A percentile compares a stretch with the other conserved stretches of the same genome.
Evolutionary conservation across 2,113 vertebrate genomes (phyloP).

Genomic region (Podarcis raffonei): DNA sequence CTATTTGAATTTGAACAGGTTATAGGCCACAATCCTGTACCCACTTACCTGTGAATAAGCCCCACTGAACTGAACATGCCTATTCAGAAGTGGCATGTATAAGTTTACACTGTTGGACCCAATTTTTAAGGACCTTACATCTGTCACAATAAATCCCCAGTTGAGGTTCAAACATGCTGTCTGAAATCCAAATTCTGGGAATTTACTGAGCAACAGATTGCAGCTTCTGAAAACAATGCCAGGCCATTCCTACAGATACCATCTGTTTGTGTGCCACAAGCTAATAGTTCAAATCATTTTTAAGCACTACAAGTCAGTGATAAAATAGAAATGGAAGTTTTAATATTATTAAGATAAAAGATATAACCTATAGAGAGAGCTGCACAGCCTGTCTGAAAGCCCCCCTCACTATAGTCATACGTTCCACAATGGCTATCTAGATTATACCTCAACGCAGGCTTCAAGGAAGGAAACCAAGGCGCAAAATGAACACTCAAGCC

Average conservation of each 20-base stretch:
- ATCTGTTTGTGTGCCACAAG: neutral
- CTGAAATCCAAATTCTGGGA: neutral
- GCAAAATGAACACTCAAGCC: too few species aligned
- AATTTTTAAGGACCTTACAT: neutral
- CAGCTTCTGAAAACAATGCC: neutral
- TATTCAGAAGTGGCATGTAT: neutral
- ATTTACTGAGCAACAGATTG: neutral
- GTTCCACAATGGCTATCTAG: too few species aligned
- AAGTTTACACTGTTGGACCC: neutral
- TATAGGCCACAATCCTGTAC: neutral
- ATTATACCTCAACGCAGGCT: too few species aligned
- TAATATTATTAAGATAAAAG: neutral
- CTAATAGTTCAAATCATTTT: constrained; percentile 2
- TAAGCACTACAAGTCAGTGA: constrained; percentile 10
- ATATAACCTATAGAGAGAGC: neutral
- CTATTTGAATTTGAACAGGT: neutral
- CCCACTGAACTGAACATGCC: neutral
- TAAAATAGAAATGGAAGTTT: neutral
- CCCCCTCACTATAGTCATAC: neutral
- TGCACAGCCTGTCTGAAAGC: neutral
- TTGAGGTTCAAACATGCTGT: neutral
- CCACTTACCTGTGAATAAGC: neutral
- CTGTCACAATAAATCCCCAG: neutral
- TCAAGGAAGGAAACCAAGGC: too few species aligned
- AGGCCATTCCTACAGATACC: neutral